phyloP scores from a whole-genome alignment of 2,888 invertebrate species.

The Nematopogon swammerdamellus region DNA sequence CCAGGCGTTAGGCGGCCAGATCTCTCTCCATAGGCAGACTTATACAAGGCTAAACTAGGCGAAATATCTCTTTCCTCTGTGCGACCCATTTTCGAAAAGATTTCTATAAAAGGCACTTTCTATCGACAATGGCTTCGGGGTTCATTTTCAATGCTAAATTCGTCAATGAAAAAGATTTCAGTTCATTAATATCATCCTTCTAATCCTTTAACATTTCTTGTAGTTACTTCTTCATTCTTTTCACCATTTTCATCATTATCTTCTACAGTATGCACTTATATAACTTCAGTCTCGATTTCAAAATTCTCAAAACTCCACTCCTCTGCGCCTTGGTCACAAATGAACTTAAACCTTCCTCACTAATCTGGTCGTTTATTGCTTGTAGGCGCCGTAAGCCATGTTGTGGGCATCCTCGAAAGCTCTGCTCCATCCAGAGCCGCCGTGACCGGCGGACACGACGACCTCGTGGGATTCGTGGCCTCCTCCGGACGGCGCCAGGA shows the following conservation, averaged over 20 bases:
- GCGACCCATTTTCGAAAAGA: neutral
- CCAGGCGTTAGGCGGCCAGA: neutral
- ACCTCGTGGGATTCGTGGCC: slow-evolving; percentile 67
- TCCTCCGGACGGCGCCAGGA: slow-evolving; percentile 64
- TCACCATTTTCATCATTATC: no score
- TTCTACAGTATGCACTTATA: no score
- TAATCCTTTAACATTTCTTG: no score
- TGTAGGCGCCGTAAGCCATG: slow-evolving; percentile 60
- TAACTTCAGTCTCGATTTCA: no score
- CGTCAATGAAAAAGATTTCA: no score
- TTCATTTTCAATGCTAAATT: neutral
- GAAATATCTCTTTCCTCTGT: neutral
- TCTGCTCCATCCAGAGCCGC: slow-evolving; percentile 70
- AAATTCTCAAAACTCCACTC: no score
- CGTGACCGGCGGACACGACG: slow-evolving; percentile 66
- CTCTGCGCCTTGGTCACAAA: no score
- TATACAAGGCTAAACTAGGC: neutral
- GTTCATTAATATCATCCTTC: no score
- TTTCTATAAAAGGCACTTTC: neutral
- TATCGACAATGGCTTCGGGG: neutral
- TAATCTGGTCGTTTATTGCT: slow-evolving; percentile 25
- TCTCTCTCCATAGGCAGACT: neutral
- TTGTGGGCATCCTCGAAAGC: slow-evolving; percentile 45
- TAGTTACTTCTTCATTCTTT: no score
- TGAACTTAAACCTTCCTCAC: no score